These are phyloP conservation scores for Carduelis carduelis DNA, from an alignment of 2,797 vertebrate genomes.

Conservation along the genomic window DNA sequence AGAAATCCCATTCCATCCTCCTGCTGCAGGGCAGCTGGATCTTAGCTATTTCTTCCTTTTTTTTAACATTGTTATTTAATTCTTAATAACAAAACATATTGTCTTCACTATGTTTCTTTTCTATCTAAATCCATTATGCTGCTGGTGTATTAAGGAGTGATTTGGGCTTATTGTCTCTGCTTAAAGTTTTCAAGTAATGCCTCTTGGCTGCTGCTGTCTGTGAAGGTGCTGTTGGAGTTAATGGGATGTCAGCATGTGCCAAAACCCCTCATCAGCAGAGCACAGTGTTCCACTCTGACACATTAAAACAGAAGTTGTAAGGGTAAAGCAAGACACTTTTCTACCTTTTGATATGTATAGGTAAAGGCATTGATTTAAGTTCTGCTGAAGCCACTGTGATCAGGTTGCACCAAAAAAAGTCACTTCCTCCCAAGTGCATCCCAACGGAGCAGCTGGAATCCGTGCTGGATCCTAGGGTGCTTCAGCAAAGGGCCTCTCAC, in stretches of 20 bases:
- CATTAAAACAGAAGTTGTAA: background rate
- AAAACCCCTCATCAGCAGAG: slow-evolving; percentile 20
- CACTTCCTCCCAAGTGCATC: background rate
- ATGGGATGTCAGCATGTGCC: slow-evolving; percentile 37
- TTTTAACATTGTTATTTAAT: background rate
- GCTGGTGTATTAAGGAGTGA: background rate
- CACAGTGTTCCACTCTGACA: background rate
- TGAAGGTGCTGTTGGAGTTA: background rate
- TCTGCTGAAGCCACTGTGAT: background rate
- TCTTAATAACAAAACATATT: background rate
- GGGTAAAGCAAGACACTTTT: background rate
- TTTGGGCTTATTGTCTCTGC: slow-evolving; percentile 16
- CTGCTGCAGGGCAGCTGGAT: background rate
- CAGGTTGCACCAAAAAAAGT: background rate
- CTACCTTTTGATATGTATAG: background rate
- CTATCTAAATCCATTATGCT: background rate
- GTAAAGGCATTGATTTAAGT: background rate
- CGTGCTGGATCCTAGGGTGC: background rate
- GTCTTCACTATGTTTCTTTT: background rate
- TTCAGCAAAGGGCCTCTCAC: background rate
- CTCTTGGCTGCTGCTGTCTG: slow-evolving; percentile 41
- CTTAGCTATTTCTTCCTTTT: background rate
- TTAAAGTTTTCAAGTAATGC: slow-evolving; percentile 30
- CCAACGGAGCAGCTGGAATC: background rate
- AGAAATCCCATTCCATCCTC: background rate